phyloP scores from a whole-genome alignment of 2,113 vertebrate species.

The Urocynchramus pylzowi region DNA sequence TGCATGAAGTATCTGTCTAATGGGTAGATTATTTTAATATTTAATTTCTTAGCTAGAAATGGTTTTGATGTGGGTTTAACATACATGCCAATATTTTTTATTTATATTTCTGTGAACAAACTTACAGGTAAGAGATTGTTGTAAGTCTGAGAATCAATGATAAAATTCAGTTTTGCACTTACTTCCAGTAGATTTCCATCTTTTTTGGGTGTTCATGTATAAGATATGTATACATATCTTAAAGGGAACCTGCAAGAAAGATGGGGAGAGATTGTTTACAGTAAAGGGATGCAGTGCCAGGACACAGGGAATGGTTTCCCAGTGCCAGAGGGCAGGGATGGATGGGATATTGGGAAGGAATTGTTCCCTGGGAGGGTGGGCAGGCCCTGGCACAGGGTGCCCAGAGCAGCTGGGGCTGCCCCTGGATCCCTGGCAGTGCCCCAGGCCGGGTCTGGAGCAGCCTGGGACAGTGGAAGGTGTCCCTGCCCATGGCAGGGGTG shows the following conservation, averaged over 20 bases:
- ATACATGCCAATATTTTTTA: background rate
- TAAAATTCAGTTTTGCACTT: background rate
- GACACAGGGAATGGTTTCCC: background rate
- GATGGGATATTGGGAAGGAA: background rate
- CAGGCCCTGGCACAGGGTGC: background rate
- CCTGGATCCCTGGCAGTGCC: background rate
- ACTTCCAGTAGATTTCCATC: background rate
- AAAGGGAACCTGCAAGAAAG: background rate
- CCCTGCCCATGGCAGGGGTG: background rate
- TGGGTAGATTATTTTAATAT: background rate
- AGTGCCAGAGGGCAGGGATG: rapidly evolving
- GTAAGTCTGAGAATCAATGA: background rate
- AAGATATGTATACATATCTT: background rate
- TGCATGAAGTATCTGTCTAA: background rate
- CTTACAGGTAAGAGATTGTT: background rate
- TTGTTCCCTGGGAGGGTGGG: background rate
- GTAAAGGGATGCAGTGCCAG: rapidly evolving
- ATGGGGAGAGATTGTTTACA: background rate
- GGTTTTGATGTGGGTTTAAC: background rate
- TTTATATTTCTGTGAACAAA: background rate
- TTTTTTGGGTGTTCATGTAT: background rate
- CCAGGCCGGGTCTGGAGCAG: background rate
- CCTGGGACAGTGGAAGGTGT: background rate
- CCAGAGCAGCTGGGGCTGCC: background rate
- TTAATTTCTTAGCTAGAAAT: background rate